Evolutionary conservation across 2,797 vertebrate species (phyloP), one percentile per base, ranked within the genome.

Genomic region (Jordanella pulchra): DNA sequence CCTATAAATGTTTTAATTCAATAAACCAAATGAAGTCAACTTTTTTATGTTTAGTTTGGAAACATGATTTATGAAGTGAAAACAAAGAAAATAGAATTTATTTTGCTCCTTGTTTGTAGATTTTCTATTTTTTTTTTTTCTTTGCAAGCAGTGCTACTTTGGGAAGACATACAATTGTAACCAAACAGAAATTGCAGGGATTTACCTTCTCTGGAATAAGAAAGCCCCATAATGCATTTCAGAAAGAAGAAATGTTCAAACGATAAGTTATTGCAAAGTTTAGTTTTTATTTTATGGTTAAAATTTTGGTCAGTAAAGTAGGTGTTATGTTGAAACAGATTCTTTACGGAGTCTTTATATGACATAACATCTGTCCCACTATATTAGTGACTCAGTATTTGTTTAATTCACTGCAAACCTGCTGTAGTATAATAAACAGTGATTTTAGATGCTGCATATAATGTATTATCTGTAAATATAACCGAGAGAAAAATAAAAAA

Each of bases 271-370:
- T 50, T 17, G 28, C 3, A 4, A 56, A 32, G 45, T 53, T 68
- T 58, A 58, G 28, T n/a, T 60, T 67, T 65, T 61, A 72, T 65
- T 42, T 53, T 68, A 79, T 44, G 53, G 25, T 53, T 15, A 50
- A 30, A n/a, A 58, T 69, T 28, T 51, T 28, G 17, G 60, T 54
- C 51, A 65, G 14, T 28, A 18, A 68, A 65, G 58, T 28, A 51
- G 44, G 13, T 61, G 75, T 68, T 63, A 71, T 64, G 73, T 65
- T 75, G 35, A 17, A 35, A 25, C 12, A 27, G 50, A 60, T 21
- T 65, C 32, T 51, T 53, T 25, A 27, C n/a, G 28, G 35, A 3
- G 12, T 51, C 32, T 0, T 56, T 1, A 2, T 68, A 10, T 55
- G 25, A 42, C 11, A 5, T 3, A 28, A 0, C 11, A n/a, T 18